Evolutionary conservation across 1,140 invertebrate species (phyloP), one percentile per base, ranked within the genome.

Genomic region (Bombus confusus): DNA sequence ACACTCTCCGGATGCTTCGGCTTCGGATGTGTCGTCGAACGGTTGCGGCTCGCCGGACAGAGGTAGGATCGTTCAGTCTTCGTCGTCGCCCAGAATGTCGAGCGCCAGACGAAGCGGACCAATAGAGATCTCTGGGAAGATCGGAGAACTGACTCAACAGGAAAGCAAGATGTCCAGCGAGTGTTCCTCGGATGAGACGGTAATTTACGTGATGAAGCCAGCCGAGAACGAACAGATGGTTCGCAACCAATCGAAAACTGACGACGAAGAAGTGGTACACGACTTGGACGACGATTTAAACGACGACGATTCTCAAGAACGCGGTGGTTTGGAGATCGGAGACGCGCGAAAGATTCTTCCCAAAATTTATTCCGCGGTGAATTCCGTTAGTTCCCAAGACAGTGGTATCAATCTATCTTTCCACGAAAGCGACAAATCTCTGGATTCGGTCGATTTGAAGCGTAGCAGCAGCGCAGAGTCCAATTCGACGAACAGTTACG

Each of bases 321-420:
- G 86, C 37, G 81, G 86, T 18, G 85, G 88, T 59, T 52, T 88
- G n/a, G 83, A 88, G 57, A 91, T 88, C 39, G 83, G 77, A 8
- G 88, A 86, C 59, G 59, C 87, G 28, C 10, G 90, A 52, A 88
- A 95, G 68, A 85, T 91, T 3, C 80, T 95, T 84, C 95, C 95
- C 18, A 96, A 96, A 90, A 96, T 96, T 66, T 96, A 96, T 93
- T 96, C 96, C 80, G 95, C 96, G 86, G 96, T 96, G 82, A 96
- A 96, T 79, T 96, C 96, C 69, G 95, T 97, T 62, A 97, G 97
- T 89, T 97, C 97, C 0, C 97, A 97, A 91, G 97, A 97, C 91
- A 97, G 97, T 88, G 97, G 97, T 3, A 97, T 97, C 68, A 97
- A 97, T 91, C 94, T 97, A 90, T 96, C 96, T 18, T 97, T 97